Conservation (phyloP, 2,113 vertebrate genomes). For the Colistium nudipinnis region DNA sequence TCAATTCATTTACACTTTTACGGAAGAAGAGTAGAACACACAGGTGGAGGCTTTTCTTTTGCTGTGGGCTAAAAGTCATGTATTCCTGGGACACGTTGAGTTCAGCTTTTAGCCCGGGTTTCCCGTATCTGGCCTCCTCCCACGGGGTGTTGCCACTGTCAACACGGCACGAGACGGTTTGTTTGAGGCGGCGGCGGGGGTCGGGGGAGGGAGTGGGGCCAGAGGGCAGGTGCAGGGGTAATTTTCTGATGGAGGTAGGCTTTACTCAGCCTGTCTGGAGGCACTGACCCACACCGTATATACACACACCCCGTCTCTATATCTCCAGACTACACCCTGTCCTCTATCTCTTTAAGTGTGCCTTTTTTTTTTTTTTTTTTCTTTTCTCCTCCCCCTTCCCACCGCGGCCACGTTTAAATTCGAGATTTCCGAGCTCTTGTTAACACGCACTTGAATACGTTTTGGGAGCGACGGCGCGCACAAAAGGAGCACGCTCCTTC, state of each 20-base stretch:
- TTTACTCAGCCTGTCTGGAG: conserved; percentile 49
- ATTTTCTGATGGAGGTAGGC: conserved; percentile 57
- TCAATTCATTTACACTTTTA: conserved; percentile 1
- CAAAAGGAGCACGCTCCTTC: conserved; percentile 13
- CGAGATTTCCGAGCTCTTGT: conserved; percentile 24
- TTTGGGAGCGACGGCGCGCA: conserved; percentile 27
- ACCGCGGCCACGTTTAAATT: conserved; percentile 17
- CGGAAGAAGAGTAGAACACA: conserved; percentile 10
- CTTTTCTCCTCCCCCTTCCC: background rate
- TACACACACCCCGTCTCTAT: conserved; percentile 1
- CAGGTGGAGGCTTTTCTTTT: background rate
- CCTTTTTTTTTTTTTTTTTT: background rate
- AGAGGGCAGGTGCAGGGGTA: conserved; percentile 70
- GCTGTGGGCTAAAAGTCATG: conserved; percentile 9
- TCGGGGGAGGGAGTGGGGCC: background rate
- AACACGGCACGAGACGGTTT: no score
- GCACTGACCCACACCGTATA: conserved; percentile 52
- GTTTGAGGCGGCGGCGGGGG: conserved; percentile 28
- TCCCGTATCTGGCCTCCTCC: conserved; percentile 48
- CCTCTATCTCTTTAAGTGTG: background rate
- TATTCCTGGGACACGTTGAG: conserved; percentile 26
- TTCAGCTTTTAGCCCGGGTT: conserved; percentile 27
- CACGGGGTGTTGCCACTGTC: conserved; percentile 70
- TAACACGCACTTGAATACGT: conserved; percentile 19
- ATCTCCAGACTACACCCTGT: conserved; percentile 31